phyloP scores from a whole-genome alignment of 2,113 vertebrate species.

The Percina caprodes region DNA sequence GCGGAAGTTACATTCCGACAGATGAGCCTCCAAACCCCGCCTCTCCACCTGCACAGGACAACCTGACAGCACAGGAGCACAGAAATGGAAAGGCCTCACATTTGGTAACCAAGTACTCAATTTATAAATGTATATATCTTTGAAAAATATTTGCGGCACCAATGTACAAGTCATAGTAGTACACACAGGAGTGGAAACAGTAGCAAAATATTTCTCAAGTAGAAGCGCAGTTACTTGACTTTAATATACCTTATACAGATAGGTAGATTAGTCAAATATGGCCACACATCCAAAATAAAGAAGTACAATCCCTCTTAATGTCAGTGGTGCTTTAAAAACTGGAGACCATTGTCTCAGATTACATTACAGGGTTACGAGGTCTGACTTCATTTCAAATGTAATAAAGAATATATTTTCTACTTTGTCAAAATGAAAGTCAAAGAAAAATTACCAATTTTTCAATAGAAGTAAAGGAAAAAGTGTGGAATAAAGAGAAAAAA shows the following conservation, averaged over 20 bases:
- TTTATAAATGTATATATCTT: background rate
- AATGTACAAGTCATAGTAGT: background rate
- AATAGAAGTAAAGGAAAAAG: background rate
- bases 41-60: constrained; percentile 87
- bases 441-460: background rate
- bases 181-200: background rate
- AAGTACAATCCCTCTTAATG: background rate
- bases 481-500: background rate
- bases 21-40: constrained; percentile 84
- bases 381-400: background rate
- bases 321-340: background rate
- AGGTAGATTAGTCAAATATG: background rate
- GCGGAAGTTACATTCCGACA: constrained; percentile 86
- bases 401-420: background rate
- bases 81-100: background rate
- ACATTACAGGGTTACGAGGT: background rate
- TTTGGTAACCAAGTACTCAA: background rate
- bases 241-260: background rate
- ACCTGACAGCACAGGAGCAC: constrained; percentile 70
- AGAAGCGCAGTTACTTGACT: background rate
- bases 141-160: background rate
- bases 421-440: background rate
- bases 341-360: background rate
- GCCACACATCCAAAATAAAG: background rate
- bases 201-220: background rate